phyloP scores from a whole-genome alignment of 1,140 invertebrate species.

The Drosophila repleta region DNA sequence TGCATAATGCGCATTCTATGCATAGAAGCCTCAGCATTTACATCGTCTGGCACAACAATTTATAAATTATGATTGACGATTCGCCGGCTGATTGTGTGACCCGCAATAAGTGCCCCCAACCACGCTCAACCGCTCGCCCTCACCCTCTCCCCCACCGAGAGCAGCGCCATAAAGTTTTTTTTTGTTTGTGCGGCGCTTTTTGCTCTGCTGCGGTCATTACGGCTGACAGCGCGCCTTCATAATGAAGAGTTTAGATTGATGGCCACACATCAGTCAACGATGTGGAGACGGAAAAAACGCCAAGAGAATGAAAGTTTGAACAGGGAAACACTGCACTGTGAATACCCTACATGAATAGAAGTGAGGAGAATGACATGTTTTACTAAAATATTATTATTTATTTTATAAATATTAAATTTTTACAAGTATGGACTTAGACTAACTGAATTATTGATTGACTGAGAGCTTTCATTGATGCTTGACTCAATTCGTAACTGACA shows the following conservation, averaged over 20 bases:
- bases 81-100: conserved; percentile 69
- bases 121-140: neutral
- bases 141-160: neutral
- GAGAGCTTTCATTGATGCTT: too few species aligned
- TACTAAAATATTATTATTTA: too few species aligned
- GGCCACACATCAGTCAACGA: conserved; percentile 75
- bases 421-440: too few species aligned
- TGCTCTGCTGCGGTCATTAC: conserved; percentile 75
- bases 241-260: conserved; percentile 83
- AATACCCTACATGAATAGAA: conserved; percentile 38
- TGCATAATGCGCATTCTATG: neutral
- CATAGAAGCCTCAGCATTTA: too few species aligned
- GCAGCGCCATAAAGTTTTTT: conserved; percentile 48
- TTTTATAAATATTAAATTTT: too few species aligned
- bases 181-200: conserved; percentile 53
- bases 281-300: conserved; percentile 26
- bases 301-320: conserved; percentile 11
- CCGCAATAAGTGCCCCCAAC: conserved; percentile 51
- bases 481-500: too few species aligned
- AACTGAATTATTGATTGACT: too few species aligned
- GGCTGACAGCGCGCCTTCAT: conserved; percentile 77
- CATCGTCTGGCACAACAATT: conserved; percentile 47
- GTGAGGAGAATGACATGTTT: too few species aligned
- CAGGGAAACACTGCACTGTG: neutral
- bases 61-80: conserved; percentile 81